Evolutionary conservation across 2,797 vertebrate species (phyloP), one percentile per base, ranked within the genome.

Genomic region (Thripadectes ignobilis): DNA sequence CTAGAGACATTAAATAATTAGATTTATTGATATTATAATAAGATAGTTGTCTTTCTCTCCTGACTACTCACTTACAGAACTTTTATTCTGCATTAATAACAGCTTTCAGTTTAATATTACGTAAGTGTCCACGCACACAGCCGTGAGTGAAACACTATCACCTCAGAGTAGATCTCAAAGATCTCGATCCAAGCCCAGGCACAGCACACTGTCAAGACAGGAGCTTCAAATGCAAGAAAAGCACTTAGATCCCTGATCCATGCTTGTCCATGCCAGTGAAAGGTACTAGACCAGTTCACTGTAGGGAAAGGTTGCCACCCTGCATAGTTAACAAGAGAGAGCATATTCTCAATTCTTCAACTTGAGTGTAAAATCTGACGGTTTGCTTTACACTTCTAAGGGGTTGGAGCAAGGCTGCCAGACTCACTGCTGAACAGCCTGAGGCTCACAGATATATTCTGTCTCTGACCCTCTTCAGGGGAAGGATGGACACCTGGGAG

Each of bases 331-430:
- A 65, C 75, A 85, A 73, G 57, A 77, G 9, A 36, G 38, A 85
- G 82, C 0, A 4, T 34, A 54, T 69, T 76, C 67, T 67, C 84
- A 72, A 54, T 49, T 74, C 32, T 81, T 30, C 52, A 51, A 61
- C 63, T 21, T 12, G 21, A 86, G 36, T 34, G n/a, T n/a, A 76
- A 77, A 89, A 84, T 5, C 63, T 82, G 74, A 63, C 0, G 1
- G 46, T 59, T 87, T 92, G 57, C 45, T 94, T 92, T 84, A 57
- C 83, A 58, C 83, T 67, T 92, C 61, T 68, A 79, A 92, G 38
- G 65, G 61, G 45, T 14, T 80, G 49, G 30, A 92, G 55, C 46
- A 72, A 38, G 88, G 62, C 73, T 93, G 69, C 69, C 92, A 95
- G 86, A 69, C 74, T 72, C 0, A 0, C 5, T 34, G 59, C 30